Evolutionary conservation across 2,888 invertebrate genomes (phyloP), one percentile per base, ranked within the genome.

Genomic region (Drosophila yooni): DNA sequence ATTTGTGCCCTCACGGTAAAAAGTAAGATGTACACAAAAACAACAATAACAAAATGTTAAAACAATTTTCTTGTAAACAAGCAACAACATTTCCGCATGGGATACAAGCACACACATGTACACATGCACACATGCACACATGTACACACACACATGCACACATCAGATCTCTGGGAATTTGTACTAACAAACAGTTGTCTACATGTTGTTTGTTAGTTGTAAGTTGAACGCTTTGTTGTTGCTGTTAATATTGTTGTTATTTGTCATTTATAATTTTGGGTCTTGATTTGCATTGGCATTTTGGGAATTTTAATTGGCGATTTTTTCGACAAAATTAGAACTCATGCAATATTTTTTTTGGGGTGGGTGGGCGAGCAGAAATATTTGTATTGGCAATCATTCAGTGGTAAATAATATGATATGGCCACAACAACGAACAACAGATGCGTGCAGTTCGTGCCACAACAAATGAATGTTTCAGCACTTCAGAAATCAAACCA

Each of bases 381-480:
- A 69, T 74, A 74, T 74, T 74, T 71, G 56, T 70, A 71, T 74
- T 67, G 67, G 57, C 59, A 64, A 48, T 58, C 54, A 48, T 73
- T 54, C 38, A 60, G 62, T 70, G 76, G 76, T 70, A 61, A 70
- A 75, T 75, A 74, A 76, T 70, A 75, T 76, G 63, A 60, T 70
- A 64, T 72, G 46, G 63, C 51, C 8, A 53, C 63, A 52, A 40
- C 56, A 25, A n/a, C 31, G 36, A 72, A 52, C 81, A 80, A 81
- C 80, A 81, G 83, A 81, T 81, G 81, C 81, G 81, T 81, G 81
- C 81, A 81, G 81, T 81, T 81, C 81, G 81, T 81, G 83, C 81
- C 83, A 76, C 83, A 80, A 81, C 80, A 70, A 81, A 81, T 82
- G 83, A 81, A 82, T 82, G 76, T 82, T 82, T 82, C 74, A 76